Evolutionary conservation across 2,888 invertebrate species (phyloP).

Genomic region (Choristoneura rosaceana): DNA sequence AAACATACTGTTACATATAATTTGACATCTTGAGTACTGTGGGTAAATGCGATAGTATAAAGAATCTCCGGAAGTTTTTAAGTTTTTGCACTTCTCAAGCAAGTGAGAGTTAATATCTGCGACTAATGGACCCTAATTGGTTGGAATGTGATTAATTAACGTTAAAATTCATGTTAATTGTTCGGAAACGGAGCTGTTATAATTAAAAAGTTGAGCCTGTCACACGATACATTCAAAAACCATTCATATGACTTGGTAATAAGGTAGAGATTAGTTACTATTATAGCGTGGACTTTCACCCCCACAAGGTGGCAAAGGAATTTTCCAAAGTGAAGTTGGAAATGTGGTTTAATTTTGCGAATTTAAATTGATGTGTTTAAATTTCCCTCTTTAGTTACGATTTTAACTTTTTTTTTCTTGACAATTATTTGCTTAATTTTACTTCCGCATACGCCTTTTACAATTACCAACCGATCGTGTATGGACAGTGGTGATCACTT

Average conservation of each 20-base stretch:
- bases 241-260: too few species aligned
- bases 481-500: too few species aligned
- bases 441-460: too few species aligned
- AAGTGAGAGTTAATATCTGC: conserved; percentile 10
- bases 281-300: neutral
- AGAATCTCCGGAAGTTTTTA: conserved; percentile 4
- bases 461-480: too few species aligned
- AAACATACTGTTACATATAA: too few species aligned
- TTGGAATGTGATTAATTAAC: conserved; percentile 5
- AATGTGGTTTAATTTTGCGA: neutral
- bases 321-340: neutral
- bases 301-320: neutral
- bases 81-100: conserved; percentile 10
- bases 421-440: too few species aligned
- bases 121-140: conserved; percentile 6
- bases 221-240: neutral
- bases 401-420: neutral
- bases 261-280: neutral
- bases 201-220: neutral
- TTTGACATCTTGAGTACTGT: too few species aligned
- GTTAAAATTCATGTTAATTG: conserved; percentile 9
- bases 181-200: conserved; percentile 16
- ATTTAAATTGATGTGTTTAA: neutral
- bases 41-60: neutral
- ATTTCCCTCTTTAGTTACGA: neutral